Evolutionary conservation across 2,113 vertebrate genomes (phyloP).

Genomic region (Brachyhypopomus occidentalis): DNA sequence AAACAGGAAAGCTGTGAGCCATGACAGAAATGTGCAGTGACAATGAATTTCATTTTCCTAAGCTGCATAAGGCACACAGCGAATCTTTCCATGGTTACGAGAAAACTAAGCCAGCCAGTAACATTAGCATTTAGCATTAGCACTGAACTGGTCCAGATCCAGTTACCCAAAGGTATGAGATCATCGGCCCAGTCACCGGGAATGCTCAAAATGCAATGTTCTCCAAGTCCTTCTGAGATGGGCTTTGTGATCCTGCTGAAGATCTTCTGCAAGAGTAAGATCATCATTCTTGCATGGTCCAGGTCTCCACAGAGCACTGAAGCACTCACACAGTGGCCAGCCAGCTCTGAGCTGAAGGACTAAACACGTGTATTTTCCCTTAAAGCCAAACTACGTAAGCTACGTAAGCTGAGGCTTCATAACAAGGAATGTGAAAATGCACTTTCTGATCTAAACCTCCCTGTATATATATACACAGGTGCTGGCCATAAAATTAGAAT

Average conservation of each 20-base stretch:
- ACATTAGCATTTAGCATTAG: slow-evolving; percentile 43
- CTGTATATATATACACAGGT: too few relatives aligned
- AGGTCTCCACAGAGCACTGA: not conserved
- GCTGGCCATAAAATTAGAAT: too few relatives aligned
- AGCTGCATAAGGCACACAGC: not conserved
- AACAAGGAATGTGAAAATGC: not conserved
- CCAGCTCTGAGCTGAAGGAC: too few relatives aligned
- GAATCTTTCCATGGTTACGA: not conserved
- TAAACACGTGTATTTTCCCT: too few relatives aligned
- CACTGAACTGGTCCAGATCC: not conserved
- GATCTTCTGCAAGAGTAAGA: not conserved
- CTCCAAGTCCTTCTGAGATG: not conserved
- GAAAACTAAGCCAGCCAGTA: slow-evolving; percentile 1
- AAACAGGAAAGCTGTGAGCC: not conserved
- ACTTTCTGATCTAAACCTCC: too few relatives aligned
- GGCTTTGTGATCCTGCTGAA: not conserved
- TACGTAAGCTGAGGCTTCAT: not conserved
- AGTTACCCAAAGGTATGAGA: not conserved
- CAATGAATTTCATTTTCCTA: slow-evolving; percentile 11
- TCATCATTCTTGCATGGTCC: not conserved
- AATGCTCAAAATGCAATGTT: not conserved
- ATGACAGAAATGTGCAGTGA: slow-evolving; percentile 7
- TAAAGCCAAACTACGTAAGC: not conserved
- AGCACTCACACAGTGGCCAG: not conserved
- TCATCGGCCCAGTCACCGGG: not conserved